Base-by-base conservation (phyloP, 2,888 invertebrate genomes). In the Pollenia amentaria region DNA sequence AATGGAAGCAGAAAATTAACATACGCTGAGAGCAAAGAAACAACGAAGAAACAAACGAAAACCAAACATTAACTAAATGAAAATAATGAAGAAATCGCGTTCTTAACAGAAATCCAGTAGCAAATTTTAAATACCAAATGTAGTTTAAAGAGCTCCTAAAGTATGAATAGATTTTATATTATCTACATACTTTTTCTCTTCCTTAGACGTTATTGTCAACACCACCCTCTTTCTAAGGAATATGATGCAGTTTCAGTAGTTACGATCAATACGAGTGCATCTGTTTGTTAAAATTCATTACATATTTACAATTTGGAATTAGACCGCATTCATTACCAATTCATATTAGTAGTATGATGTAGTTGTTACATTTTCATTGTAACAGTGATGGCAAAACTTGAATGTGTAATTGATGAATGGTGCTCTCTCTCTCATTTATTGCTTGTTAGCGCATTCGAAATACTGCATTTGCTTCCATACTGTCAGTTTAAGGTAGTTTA, bases 261-360 rank as follows among this genome's bases (percentile, higher is more conserved):
- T 29, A 21, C 16, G 21, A 51, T 51, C 7, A 12, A 57, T 57
- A 14, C 38, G 14, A 57, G 14, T 14, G 3, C 57, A 57, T 57
- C 38, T 29, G 57, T 57, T 57, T 29, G 29, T n/a, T 38, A 57
- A 57, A 57, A 57, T 57, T 57, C 57, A 57, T 38, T 29, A 29
- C 29, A 29, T 76, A 76, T 76, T 65, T 55, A 65, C 62, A 62
- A 64, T 76, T 60, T 76, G 62, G 51, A 65, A 51, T 65, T 83
- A 69, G 55, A 18, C 48, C 57, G 40, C 64, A 48, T 75, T 75
- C 81, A 81, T 81, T 81, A 67, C 73, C 81, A 75, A 75, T 81
- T 81, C 75, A 81, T 73, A 67, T 81, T 21, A 53, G 48, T 64
- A 29, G 53, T 64, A 55, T 55, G 55, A 55, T 55, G 29, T 29